Conservation (phyloP, 2,888 invertebrate species). For the Elysia crispata region DNA sequence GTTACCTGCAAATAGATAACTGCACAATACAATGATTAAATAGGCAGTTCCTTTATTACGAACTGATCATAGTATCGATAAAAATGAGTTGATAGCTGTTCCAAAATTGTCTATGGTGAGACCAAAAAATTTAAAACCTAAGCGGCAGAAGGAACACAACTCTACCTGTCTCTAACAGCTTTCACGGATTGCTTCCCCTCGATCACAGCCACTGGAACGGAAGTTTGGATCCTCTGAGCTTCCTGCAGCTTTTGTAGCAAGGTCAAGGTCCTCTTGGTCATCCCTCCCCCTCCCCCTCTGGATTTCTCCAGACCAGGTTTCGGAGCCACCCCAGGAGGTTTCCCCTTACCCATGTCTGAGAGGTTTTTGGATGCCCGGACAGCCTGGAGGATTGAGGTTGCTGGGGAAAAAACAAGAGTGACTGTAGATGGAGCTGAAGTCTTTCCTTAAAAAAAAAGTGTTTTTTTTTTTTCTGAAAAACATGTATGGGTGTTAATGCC, state of each 20-base stretch:
- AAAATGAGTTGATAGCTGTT: too few species aligned
- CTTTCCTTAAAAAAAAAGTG: too few species aligned
- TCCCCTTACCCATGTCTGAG: neutral
- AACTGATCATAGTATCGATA: too few species aligned
- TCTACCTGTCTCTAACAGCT: constrained; percentile 2
- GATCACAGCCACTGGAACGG: constrained; percentile 54
- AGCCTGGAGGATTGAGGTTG: neutral
- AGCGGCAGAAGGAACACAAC: neutral
- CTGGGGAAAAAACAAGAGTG: too few species aligned
- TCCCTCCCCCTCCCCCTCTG: neutral
- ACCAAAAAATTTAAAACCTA: too few species aligned
- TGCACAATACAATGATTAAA: too few species aligned
- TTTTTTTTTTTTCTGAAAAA: too few species aligned
- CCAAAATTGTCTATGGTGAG: too few species aligned
- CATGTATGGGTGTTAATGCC: too few species aligned
- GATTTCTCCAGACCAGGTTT: neutral
- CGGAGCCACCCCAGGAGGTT: neutral
- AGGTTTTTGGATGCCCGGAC: neutral
- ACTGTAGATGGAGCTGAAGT: too few species aligned
- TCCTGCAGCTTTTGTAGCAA: neutral
- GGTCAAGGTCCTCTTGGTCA: neutral
- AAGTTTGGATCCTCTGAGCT: constrained; percentile 24
- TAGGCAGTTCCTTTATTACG: too few species aligned
- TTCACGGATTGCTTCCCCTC: constrained; percentile 53
- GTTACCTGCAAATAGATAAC: too few species aligned